Conservation (phyloP, 2,888 invertebrate species). For the Drosophila anomelani region DNA sequence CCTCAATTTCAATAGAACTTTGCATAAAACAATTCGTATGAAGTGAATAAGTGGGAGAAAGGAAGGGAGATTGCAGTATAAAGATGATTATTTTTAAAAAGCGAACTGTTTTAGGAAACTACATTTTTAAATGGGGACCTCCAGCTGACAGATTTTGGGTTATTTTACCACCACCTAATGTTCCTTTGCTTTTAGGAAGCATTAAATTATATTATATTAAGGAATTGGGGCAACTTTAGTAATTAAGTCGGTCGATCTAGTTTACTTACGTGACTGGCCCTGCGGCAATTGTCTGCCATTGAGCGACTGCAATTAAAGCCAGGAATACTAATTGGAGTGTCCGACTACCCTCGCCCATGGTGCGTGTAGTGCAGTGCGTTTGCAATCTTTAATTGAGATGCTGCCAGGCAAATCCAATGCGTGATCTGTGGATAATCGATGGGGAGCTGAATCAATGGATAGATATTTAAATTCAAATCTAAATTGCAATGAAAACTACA, state of each 20-base stretch:
- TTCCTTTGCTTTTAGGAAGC: background rate
- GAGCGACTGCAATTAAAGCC: slow-evolving; percentile 76
- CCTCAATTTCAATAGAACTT: background rate
- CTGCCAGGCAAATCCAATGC: slow-evolving; percentile 40
- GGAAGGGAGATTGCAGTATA: background rate
- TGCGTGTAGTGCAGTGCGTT: slow-evolving; percentile 36
- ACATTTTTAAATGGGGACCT: background rate
- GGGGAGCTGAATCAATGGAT: slow-evolving; percentile 36
- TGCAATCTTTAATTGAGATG: slow-evolving; percentile 53
- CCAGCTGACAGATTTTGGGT: background rate
- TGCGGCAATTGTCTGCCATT: slow-evolving; percentile 66
- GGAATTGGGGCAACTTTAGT: background rate
- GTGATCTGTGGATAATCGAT: slow-evolving; percentile 45
- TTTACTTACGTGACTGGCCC: slow-evolving; percentile 79
- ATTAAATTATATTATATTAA: background rate
- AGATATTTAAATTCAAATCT: slow-evolving; percentile 10
- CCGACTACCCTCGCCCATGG: slow-evolving; percentile 62
- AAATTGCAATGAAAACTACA: slow-evolving; percentile 41
- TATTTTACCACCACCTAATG: background rate
- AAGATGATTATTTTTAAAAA: background rate
- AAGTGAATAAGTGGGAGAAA: background rate
- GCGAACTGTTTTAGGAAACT: background rate
- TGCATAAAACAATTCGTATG: background rate
- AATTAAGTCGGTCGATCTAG: background rate
- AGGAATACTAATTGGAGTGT: slow-evolving; percentile 76